These are phyloP conservation scores for Pomatostomus ruficeps DNA, from an alignment of 2,113 vertebrate species.

Conservation along the genomic window DNA sequence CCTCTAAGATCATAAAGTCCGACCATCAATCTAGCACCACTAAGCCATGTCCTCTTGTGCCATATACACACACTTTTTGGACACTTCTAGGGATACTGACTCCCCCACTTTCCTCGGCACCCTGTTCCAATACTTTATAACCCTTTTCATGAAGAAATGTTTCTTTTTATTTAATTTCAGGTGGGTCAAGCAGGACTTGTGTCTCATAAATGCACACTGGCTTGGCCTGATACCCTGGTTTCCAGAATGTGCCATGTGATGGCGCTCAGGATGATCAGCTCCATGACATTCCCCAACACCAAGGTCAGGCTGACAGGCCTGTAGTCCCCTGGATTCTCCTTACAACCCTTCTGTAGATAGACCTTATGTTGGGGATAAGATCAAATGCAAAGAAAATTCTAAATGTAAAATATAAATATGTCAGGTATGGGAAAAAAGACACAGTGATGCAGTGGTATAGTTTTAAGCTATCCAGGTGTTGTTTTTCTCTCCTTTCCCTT, in stretches of 20 bases:
- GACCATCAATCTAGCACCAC: background rate
- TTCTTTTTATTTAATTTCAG: background rate
- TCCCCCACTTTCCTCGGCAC: background rate
- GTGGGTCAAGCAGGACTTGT: background rate
- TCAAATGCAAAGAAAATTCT: background rate
- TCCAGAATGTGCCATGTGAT: background rate
- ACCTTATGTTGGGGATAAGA: background rate
- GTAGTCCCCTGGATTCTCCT: background rate
- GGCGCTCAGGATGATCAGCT: background rate
- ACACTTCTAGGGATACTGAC: background rate
- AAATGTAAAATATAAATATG: background rate
- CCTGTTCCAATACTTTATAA: background rate
- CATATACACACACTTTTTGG: background rate
- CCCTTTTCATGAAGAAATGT: background rate
- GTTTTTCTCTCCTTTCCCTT: background rate
- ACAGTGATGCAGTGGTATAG: background rate
- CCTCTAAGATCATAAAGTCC: background rate
- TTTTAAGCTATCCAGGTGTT: background rate
- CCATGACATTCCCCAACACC: background rate
- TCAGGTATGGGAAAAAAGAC: rapidly evolving
- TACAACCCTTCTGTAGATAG: background rate
- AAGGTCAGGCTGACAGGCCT: background rate
- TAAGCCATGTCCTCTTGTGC: background rate
- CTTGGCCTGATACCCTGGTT: background rate
- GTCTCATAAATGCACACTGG: background rate